These are phyloP conservation scores for Strix aluco DNA, from an alignment of 2,113 vertebrate genomes.

Conservation along the genomic window DNA sequence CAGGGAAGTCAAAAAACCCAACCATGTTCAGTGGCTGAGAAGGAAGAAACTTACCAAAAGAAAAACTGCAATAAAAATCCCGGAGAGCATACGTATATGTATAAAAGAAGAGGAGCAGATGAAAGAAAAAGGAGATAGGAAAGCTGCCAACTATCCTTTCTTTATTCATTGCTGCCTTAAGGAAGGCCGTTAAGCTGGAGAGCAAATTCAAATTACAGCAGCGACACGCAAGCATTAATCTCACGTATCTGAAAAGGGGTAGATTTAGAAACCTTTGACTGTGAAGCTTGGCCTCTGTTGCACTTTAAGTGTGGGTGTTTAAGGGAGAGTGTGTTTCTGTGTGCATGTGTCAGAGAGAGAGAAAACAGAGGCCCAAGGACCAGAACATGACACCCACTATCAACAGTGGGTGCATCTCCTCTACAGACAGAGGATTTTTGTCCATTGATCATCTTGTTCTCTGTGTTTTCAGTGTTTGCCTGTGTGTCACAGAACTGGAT, in stretches of 20 bases:
- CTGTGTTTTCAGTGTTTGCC: not conserved
- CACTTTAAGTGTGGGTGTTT: not conserved
- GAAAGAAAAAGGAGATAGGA: not conserved
- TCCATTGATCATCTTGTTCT: not conserved
- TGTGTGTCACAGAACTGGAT: not conserved
- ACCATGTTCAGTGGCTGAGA: not conserved
- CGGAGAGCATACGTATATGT: not conserved
- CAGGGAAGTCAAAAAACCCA: not conserved
- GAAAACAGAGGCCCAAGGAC: not conserved
- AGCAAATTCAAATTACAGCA: slow-evolving; percentile 23
- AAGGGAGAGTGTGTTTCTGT: not conserved
- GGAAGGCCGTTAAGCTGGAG: not conserved
- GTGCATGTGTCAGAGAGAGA: not conserved
- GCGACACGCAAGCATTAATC: not conserved
- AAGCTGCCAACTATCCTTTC: not conserved
- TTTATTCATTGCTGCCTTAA: not conserved
- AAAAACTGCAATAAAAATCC: not conserved
- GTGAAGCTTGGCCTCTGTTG: not conserved
- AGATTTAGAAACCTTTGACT: not conserved
- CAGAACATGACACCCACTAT: not conserved
- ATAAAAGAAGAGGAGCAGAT: not conserved
- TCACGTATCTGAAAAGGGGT: not conserved
- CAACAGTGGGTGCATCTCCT: not conserved
- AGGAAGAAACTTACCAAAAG: not conserved
- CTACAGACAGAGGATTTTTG: not conserved